A percentile compares a stretch with the other conserved stretches of the same genome.
phyloP scores from a whole-genome alignment of 2,797 vertebrate species.

The Ficedula albicollis region DNA sequence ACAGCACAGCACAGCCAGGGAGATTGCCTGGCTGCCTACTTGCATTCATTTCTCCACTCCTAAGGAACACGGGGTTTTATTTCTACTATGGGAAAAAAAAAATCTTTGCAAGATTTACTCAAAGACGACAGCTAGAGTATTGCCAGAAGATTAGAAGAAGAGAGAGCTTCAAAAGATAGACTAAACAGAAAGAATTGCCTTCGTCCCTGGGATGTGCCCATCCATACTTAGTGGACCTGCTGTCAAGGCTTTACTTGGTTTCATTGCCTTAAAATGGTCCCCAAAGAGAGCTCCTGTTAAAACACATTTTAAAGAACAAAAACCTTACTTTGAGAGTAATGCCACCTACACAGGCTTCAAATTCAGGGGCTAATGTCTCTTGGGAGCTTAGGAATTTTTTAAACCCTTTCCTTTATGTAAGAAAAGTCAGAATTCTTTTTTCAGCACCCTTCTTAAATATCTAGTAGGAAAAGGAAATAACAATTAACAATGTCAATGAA shows the following conservation, averaged over 20 bases:
- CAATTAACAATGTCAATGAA: neutral
- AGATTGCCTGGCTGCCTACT: neutral
- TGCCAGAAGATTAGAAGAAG: slow-evolving; percentile 2
- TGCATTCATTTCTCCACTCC: neutral
- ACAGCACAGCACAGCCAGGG: neutral
- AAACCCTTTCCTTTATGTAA: neutral
- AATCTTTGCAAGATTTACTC: neutral
- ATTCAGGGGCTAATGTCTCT: neutral
- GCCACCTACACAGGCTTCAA: neutral
- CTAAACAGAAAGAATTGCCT: neutral
- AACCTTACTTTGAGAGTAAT: neutral
- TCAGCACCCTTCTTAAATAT: neutral
- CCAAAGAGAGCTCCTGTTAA: neutral
- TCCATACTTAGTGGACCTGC: neutral
- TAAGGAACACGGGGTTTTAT: neutral
- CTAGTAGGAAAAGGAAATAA: neutral
- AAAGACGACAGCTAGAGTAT: neutral
- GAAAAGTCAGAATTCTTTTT: neutral
- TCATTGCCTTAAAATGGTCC: slow-evolving; percentile 6
- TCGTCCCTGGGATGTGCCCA: neutral
- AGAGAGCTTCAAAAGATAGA: neutral
- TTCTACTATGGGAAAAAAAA: neutral
- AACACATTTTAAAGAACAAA: slow-evolving; percentile 10
- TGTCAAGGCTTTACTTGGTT: slow-evolving; percentile 7
- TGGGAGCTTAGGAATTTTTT: neutral